Percentiles rank a stretch among this genome's conserved stretches.
These are phyloP conservation scores for Emesis castigata DNA, from an alignment of 2,888 invertebrate genomes.

Conservation along the genomic window DNA sequence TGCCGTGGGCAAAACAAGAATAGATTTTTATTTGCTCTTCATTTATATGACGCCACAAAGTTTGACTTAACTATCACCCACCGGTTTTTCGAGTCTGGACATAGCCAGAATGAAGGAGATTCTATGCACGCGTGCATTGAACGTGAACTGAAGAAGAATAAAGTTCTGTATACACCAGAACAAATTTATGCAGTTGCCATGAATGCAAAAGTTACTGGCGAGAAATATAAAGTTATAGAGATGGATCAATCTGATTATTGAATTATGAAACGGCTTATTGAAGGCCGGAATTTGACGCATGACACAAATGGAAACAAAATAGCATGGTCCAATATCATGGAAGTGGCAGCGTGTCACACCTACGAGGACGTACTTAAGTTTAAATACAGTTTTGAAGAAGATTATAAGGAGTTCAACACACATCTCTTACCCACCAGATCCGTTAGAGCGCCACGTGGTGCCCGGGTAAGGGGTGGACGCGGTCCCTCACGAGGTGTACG, in stretches of 20 bases:
- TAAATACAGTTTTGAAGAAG: background rate
- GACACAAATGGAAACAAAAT: background rate
- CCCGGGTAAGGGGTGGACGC: background rate
- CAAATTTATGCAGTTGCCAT: background rate
- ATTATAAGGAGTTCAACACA: background rate
- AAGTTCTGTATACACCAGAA: too few relatives aligned
- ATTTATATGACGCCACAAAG: background rate
- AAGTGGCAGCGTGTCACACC: background rate
- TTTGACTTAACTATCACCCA: background rate
- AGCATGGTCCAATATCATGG: too few relatives aligned
- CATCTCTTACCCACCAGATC: background rate
- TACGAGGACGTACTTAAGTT: background rate
- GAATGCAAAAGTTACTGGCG: background rate
- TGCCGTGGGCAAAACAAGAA: background rate
- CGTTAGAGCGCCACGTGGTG: background rate
- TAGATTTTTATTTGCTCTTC: background rate
- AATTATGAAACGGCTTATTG: background rate
- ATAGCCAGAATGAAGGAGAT: background rate
- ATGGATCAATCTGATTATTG: background rate
- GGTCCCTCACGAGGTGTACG: background rate
- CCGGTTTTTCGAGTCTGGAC: background rate
- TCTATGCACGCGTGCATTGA: too few relatives aligned
- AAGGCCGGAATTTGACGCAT: background rate
- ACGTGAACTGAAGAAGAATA: too few relatives aligned
- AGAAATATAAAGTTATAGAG: background rate